phyloP scores from a whole-genome alignment of 2,113 vertebrate genomes.

The Lontra canadensis region DNA sequence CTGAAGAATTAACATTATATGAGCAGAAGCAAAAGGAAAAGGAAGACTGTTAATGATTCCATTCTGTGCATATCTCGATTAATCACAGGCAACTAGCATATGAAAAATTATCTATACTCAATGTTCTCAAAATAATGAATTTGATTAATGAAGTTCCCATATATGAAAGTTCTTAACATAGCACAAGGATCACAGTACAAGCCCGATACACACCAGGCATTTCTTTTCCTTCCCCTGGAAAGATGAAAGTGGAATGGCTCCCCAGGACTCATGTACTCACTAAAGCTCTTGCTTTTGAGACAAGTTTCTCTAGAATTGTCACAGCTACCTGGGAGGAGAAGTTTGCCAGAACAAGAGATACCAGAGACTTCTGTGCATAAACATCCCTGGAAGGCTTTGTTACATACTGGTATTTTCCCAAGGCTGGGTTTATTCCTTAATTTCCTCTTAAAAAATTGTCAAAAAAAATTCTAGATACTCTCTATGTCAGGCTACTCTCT shows the following conservation, averaged over 20 bases:
- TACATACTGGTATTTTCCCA: neutral
- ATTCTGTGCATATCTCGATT: neutral
- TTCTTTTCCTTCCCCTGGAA: neutral
- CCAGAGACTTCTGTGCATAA: neutral
- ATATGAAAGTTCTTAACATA: neutral
- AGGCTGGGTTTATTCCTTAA: neutral
- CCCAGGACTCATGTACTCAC: neutral
- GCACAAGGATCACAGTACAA: neutral
- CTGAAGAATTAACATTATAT: neutral
- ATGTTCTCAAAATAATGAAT: neutral
- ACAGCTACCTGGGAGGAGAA: neutral
- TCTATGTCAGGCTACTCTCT: neutral
- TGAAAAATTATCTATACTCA: neutral
- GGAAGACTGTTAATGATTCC: neutral
- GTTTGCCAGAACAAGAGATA: neutral
- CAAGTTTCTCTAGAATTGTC: conserved; percentile 26
- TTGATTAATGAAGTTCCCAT: neutral
- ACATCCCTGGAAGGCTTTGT: neutral
- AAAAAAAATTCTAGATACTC: neutral
- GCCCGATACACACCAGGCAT: neutral
- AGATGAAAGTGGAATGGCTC: neutral
- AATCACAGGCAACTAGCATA: neutral
- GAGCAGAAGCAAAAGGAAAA: neutral
- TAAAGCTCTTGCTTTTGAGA: neutral
- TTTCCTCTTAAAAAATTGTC: conserved; percentile 49